Percentiles rank a stretch among this genome's conserved stretches.
Conservation (phyloP, 2,888 invertebrate genomes). For the Nesidiocoris tenuis region DNA sequence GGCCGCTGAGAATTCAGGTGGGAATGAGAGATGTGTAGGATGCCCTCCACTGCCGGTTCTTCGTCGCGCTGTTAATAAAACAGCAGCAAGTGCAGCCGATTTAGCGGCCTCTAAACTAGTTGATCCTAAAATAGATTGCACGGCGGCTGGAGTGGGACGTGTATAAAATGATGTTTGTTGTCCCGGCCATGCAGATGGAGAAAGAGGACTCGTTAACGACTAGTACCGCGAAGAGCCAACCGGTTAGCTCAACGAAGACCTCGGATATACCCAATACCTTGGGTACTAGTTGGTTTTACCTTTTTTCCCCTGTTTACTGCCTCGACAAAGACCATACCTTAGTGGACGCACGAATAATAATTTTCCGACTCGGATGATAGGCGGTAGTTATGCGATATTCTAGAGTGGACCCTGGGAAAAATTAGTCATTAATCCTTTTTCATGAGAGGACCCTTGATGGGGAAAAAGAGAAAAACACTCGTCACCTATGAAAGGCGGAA, state of each 20-base stretch:
- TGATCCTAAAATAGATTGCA: neutral
- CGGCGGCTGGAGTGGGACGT: neutral
- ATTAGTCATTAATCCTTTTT: no score
- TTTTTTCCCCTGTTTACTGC: neutral
- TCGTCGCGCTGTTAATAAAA: neutral
- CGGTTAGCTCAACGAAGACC: neutral
- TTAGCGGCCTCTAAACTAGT: neutral
- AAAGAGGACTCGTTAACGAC: neutral
- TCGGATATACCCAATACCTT: neutral
- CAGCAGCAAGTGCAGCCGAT: neutral
- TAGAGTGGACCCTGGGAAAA: no score
- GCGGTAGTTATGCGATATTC: no score
- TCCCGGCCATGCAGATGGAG: neutral
- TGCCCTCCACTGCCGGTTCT: neutral
- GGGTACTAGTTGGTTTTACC: no score
- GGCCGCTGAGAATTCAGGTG: neutral
- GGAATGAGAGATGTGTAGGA: neutral
- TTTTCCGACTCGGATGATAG: no score
- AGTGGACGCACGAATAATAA: no score
- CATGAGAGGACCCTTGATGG: no score
- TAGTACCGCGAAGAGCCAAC: neutral
- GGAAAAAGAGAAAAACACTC: no score
- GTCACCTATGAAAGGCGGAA: no score
- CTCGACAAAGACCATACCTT: no score
- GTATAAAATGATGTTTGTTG: neutral